A percentile compares a stretch with the other conserved stretches of the same genome.
These are phyloP conservation scores for Sturmia bella DNA, from an alignment of 2,888 invertebrate species.

Conservation along the genomic window DNA sequence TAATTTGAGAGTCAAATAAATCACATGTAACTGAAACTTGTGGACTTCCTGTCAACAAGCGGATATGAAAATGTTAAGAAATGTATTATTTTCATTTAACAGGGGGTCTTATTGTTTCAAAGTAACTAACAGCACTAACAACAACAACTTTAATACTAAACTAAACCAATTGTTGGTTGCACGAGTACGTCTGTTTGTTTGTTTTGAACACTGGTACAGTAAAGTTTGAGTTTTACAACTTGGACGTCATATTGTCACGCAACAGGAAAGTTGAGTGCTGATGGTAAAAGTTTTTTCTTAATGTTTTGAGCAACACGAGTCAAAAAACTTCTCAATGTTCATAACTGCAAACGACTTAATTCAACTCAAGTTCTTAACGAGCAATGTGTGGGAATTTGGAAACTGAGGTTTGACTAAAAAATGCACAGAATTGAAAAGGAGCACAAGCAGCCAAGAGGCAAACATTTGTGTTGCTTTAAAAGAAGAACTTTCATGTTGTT, in stretches of 20 bases:
- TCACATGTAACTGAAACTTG: slow-evolving; percentile 51
- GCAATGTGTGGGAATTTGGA: neutral
- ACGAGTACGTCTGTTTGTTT: slow-evolving; percentile 5
- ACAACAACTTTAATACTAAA: slow-evolving; percentile 18
- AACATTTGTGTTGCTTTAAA: no score
- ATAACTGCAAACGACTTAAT: no score
- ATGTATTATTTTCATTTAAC: slow-evolving; percentile 35
- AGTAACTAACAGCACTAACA: neutral
- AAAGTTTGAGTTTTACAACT: slow-evolving; percentile 19
- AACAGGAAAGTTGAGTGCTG: slow-evolving; percentile 53
- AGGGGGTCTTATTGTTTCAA: slow-evolving; percentile 12
- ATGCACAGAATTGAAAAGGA: no score
- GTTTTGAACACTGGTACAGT: slow-evolving; percentile 31
- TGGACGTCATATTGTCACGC: slow-evolving; percentile 57
- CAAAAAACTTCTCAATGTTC: slow-evolving; percentile 4
- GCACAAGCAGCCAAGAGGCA: no score
- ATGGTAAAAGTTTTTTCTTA: slow-evolving; percentile 24
- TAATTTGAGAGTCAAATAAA: slow-evolving; percentile 57
- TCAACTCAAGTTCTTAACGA: neutral
- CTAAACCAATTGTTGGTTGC: slow-evolving; percentile 1
- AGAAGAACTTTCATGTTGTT: no score
- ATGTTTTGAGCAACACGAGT: neutral
- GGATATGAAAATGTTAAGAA: slow-evolving; percentile 41
- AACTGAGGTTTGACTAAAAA: no score
- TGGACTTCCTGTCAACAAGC: slow-evolving; percentile 49